These are phyloP conservation scores for Embiotoca jacksoni DNA, from an alignment of 2,113 vertebrate genomes.

Conservation along the genomic window DNA sequence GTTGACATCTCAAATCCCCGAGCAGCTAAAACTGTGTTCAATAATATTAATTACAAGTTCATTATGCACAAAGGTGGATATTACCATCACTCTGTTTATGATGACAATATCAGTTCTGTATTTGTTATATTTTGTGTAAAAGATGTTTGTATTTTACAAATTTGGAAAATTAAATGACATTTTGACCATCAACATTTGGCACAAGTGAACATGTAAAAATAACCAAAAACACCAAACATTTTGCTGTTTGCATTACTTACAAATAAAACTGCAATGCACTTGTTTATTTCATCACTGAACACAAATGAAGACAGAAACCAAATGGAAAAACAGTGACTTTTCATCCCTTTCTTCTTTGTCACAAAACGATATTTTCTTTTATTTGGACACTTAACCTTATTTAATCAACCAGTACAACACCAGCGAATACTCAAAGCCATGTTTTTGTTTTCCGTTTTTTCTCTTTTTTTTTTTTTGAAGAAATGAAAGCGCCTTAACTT, in stretches of 20 bases:
- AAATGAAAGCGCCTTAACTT: conserved; percentile 58
- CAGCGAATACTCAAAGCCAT: conserved; percentile 55
- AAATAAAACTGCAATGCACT: conserved; percentile 65
- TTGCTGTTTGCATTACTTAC: conserved; percentile 48
- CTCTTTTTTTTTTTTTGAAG: conserved; percentile 24
- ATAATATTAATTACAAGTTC: too few relatives aligned
- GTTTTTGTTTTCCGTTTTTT: not conserved
- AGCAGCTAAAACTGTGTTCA: too few relatives aligned
- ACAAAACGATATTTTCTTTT: conserved; percentile 74
- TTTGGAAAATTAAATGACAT: too few relatives aligned
- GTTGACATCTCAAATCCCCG: too few relatives aligned
- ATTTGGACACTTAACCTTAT: conserved; percentile 47
- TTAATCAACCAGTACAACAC: conserved; percentile 60
- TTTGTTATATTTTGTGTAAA: too few relatives aligned
- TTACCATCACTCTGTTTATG: too few relatives aligned
- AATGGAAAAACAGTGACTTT: conserved; percentile 54
- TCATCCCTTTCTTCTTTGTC: conserved; percentile 60
- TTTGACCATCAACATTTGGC: not conserved
- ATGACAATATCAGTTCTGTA: too few relatives aligned
- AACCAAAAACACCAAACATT: not conserved
- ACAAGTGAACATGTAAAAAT: not conserved
- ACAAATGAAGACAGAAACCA: conserved; percentile 82
- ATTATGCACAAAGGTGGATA: too few relatives aligned
- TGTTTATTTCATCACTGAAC: conserved; percentile 90
- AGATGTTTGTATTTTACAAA: too few relatives aligned